Base-by-base conservation (phyloP, 2,888 invertebrate genomes). In the Apotomis turbidana region DNA sequence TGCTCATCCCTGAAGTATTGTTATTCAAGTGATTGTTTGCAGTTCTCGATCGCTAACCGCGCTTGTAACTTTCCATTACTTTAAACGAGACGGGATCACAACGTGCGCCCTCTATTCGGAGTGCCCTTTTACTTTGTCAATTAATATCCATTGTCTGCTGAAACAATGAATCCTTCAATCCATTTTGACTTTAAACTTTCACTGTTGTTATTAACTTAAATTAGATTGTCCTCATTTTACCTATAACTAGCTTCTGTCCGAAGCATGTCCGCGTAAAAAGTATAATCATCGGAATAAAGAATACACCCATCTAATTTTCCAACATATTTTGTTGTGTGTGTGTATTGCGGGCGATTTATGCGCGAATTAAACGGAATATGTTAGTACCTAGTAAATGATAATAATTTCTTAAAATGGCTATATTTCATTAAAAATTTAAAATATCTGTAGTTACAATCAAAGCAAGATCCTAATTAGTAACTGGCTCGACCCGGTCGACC, bases 1-100 rank as follows among this genome's bases (percentile, higher is more conserved):
- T 9, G 49, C 9, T 41, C 4, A 41, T 27, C 27, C 3, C 13
- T 61, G 12, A 61, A 15, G 41, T 58, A 5, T 57, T 59, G 41
- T 52, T 38, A 51, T 27, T n/a, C n/a, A 46, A 12, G 57, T 49
- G 12, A 62, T 70, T 62, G 70, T 57, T 55, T 49, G 54, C 67
- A 13, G 57, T 36, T 12, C 57, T 13, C 51, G 15, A 62, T 68
- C 62, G 36, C 55, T 54, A 58, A 51, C 62, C 57, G 57, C 51
- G 68, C 71, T 67, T 68, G 62, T 71, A 71, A 71, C 44, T 67
- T 67, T 62, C 62, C 57, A 68, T 71, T 71, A 71, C 58, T 68
- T 51, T 57, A 59, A 70, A 68, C 57, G 62, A 51, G 51, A 67
- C 71, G 59, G 41, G 41, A 36, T 36, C 12, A n/a, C 71, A 41